These are phyloP conservation scores for Drosophila mercatorum DNA, from an alignment of 2,888 invertebrate genomes.

Conservation along the genomic window DNA sequence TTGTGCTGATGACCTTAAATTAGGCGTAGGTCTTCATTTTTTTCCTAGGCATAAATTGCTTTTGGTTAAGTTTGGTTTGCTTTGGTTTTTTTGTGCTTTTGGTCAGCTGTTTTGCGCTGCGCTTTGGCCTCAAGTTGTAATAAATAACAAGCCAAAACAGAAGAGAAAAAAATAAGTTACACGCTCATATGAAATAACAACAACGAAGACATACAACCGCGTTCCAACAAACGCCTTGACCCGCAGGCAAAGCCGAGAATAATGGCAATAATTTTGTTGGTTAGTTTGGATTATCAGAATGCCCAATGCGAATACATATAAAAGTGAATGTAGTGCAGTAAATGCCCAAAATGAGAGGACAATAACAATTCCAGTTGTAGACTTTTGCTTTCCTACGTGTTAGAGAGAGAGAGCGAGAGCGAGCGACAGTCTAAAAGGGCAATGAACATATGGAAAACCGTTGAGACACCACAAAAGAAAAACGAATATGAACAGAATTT, in stretches of 20 bases:
- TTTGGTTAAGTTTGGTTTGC: constrained; percentile 52
- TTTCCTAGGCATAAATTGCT: constrained; percentile 39
- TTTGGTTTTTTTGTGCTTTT: constrained; percentile 38
- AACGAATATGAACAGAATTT: constrained; percentile 26
- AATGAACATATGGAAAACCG: constrained; percentile 38
- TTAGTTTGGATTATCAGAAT: constrained; percentile 48
- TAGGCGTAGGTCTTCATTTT: constrained; percentile 68
- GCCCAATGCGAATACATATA: constrained; percentile 39
- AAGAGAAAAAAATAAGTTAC: constrained; percentile 44
- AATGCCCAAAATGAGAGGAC: constrained; percentile 36
- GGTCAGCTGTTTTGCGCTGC: constrained; percentile 60
- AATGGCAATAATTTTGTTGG: constrained; percentile 46
- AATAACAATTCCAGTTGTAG: constrained; percentile 51
- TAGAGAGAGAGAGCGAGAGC: constrained; percentile 14
- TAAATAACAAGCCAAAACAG: constrained; percentile 55
- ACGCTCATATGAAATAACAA: constrained; percentile 39
- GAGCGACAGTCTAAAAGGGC: constrained; percentile 18
- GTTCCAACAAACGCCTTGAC: constrained; percentile 47
- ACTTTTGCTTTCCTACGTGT: constrained; percentile 10
- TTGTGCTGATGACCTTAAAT: constrained; percentile 82
- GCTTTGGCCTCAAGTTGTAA: constrained; percentile 61
- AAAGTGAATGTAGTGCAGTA: constrained; percentile 59
- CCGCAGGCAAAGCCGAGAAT: constrained; percentile 47
- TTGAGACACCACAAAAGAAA: constrained; percentile 20
- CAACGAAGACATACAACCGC: constrained; percentile 20